Base-by-base conservation (phyloP, 2,888 invertebrate genomes). In the Linnaemya vulpina region DNA sequence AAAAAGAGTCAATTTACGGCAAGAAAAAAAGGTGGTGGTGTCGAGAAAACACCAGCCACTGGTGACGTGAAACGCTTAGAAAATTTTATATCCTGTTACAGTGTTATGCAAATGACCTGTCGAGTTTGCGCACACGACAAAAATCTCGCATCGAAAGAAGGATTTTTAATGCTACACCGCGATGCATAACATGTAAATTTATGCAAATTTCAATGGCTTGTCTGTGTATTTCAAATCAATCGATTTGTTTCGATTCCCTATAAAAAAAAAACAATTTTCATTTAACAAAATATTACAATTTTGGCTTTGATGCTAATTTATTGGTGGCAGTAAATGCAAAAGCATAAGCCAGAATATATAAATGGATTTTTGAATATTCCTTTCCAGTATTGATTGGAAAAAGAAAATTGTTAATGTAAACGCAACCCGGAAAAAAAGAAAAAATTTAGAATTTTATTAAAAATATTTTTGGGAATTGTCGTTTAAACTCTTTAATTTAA, bases 71-170 rank as follows among this genome's bases (percentile, higher is more conserved):
- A 30, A 51, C 38, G 60, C 30, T 30, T 2, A 40, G 49, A 35
- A 46, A 43, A 65, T 71, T 76, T 49, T 73, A 58, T 75, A 53
- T 71, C 63, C 70, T 67, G 89, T 88, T 70, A 74, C 87, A 88
- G 89, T 91, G 90, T 91, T 90, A 91, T 91, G 91, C 91, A 89
- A 91, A 91, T 91, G 88, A 91, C 91, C 91, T 91, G 90, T 87
- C 83, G 87, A 83, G 84, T 80, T 70, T 85, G 86, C 87, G 85
- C 86, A 84, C 83, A 83, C 86, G 79, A 86, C 80, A 81, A 74
- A 73, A 67, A 38, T 68, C 46, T 78, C 35, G 40, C 53, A 58
- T 75, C 82, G n/a, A 60, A 68, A n/a, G n/a, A 84, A 58, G 46
- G 76, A 73, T 81, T 71, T 71, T 35, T 49, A 68, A 49, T n/a